Conservation (phyloP, 2,888 invertebrate genomes). For the Scaptomyza caliginosa region DNA sequence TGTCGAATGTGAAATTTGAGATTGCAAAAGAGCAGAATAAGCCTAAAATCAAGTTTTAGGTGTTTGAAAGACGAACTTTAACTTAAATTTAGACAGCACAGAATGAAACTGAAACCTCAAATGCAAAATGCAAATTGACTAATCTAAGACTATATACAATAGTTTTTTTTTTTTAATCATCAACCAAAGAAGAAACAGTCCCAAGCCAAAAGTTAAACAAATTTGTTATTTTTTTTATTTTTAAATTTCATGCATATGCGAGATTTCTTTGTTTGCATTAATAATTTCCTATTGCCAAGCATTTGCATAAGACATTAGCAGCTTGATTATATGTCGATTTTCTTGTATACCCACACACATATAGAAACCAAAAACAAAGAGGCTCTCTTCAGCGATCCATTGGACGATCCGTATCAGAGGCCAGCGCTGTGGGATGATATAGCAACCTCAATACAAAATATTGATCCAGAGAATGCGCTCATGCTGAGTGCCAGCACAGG, state of each 20-base stretch:
- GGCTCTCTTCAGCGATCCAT: conserved; percentile 81
- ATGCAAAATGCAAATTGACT: conserved; percentile 7
- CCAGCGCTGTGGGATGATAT: conserved; percentile 97
- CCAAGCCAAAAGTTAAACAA: conserved; percentile 59
- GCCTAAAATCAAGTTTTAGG: not conserved
- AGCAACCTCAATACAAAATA: conserved; percentile 94
- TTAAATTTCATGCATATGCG: conserved; percentile 79
- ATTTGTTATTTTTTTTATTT: conserved; percentile 61
- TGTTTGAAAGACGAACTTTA: conserved; percentile 5
- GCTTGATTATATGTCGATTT: conserved; percentile 63
- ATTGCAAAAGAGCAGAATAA: conserved; percentile 24
- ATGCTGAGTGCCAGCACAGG: conserved; percentile 88
- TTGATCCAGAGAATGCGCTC: conserved; percentile 95
- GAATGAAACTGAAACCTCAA: conserved; percentile 6
- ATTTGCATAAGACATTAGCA: conserved; percentile 73
- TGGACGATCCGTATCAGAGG: conserved; percentile 93
- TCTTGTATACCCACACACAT: conserved; percentile 6
- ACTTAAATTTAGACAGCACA: conserved; percentile 4
- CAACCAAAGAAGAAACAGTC: conserved; percentile 1
- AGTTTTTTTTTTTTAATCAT: not conserved
- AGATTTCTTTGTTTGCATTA: conserved; percentile 74
- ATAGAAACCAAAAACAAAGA: conserved; percentile 84
- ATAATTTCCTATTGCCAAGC: conserved; percentile 46
- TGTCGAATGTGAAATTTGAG: conserved; percentile 75
- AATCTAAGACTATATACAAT: not conserved